phyloP scores from a whole-genome alignment of 2,797 vertebrate genomes.

The Ctenopoma kingsleyae region DNA sequence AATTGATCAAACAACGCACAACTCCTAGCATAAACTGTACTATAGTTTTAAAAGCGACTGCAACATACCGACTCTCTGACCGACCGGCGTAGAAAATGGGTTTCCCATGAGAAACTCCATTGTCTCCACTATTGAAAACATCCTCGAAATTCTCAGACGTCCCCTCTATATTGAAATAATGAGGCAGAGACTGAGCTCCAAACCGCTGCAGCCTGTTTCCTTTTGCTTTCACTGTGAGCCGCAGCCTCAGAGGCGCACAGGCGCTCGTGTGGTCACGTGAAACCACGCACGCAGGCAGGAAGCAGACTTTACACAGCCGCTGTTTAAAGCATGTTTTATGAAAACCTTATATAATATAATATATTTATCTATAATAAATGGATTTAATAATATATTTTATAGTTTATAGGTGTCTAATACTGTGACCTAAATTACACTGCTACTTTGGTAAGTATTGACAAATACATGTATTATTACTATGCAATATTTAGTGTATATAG shows the following conservation, averaged over 20 bases:
- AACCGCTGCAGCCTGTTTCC: slow-evolving; percentile 23
- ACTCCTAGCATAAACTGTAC: neutral
- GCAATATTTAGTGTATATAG: no score
- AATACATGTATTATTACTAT: no score
- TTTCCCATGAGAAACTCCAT: slow-evolving; percentile 85
- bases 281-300: slow-evolving; percentile 35
- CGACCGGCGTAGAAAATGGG: slow-evolving; percentile 84
- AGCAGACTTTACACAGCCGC: slow-evolving; percentile 1
- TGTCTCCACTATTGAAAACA: slow-evolving; percentile 75
- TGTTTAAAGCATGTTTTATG: neutral
- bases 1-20: neutral
- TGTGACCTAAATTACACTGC: no score
- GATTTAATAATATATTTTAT: no score
- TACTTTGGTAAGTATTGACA: no score
- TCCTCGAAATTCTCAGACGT: slow-evolving; percentile 5
- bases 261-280: slow-evolving; percentile 77
- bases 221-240: slow-evolving; percentile 24
- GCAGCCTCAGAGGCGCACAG: slow-evolving; percentile 41
- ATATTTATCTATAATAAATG: no score
- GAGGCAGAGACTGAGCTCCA: neutral
- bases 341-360: no score
- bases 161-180: rapidly evolving
- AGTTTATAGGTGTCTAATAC: no score
- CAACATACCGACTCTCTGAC: slow-evolving; percentile 85
- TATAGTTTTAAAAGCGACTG: slow-evolving; percentile 10